A percentile compares a stretch with the other conserved stretches of the same genome.
Conservation (phyloP, 2,797 vertebrate genomes). For the Cyprinodon diabolis region DNA sequence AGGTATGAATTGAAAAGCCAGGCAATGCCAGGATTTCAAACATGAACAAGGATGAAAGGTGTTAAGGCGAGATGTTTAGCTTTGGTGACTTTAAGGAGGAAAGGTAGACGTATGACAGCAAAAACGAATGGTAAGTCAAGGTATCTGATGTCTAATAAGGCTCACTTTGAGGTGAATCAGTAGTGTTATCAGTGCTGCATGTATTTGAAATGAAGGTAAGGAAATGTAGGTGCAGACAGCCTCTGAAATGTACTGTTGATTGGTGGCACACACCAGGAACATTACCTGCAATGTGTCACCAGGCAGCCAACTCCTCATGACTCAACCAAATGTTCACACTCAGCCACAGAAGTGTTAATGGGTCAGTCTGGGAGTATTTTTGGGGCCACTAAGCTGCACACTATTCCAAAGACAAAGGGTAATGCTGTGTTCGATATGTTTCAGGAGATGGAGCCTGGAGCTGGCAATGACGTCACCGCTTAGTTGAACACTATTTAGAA, state of each 20-base stretch:
- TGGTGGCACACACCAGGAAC: slow-evolving; percentile 2
- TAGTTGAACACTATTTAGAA: neutral
- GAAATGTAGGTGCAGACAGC: slow-evolving; percentile 14
- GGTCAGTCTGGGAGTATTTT: neutral
- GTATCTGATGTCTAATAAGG: slow-evolving; percentile 17
- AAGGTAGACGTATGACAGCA: neutral
- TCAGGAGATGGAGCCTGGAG: neutral
- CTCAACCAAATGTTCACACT: slow-evolving; percentile 26
- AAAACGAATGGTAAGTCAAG: neutral
- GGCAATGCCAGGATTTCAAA: neutral
- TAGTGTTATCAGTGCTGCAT: neutral
- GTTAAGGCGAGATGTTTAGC: neutral
- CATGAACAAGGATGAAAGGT: neutral
- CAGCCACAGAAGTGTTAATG: neutral
- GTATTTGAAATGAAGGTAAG: slow-evolving; percentile 1
- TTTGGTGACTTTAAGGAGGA: neutral
- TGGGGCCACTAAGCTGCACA: neutral
- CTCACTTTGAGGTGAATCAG: slow-evolving; percentile 16
- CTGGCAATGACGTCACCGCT: neutral
- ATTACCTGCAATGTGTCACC: slow-evolving; percentile 3
- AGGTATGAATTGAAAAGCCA: neutral
- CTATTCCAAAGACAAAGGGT: neutral
- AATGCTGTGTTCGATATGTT: neutral
- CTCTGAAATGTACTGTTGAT: slow-evolving; percentile 21
- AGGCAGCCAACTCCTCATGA: neutral